phyloP scores from a whole-genome alignment of 1,140 invertebrate genomes.

The Batillaria attramentaria region DNA sequence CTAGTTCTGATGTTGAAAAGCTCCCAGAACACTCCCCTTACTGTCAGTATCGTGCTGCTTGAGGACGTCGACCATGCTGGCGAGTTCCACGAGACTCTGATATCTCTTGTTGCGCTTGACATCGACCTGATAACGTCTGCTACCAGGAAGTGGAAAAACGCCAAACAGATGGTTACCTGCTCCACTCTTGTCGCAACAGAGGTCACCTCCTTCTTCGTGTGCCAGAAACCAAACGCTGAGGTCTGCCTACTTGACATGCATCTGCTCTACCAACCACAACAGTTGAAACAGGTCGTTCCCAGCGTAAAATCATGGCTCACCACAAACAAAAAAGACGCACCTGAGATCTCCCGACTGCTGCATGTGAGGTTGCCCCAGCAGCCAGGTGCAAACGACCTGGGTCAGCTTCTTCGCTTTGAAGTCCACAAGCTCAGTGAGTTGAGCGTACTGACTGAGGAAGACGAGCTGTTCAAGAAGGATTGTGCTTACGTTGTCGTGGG shows the following conservation, averaged over 20 bases:
- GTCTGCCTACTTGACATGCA: neutral
- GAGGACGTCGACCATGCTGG: too few relatives aligned
- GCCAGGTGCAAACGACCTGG: neutral
- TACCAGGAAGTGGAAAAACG: neutral
- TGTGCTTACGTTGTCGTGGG: constrained; percentile 56
- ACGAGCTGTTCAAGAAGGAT: constrained; percentile 37
- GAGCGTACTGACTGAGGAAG: constrained; percentile 14
- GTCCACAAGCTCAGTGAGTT: neutral
- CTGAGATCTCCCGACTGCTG: neutral
- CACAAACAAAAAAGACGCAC: neutral
- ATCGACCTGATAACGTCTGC: neutral
- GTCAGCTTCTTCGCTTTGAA: neutral
- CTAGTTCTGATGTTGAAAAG: too few relatives aligned
- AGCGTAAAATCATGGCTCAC: constrained; percentile 13
- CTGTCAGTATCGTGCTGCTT: too few relatives aligned
- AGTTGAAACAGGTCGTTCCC: neutral
- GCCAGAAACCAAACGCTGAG: neutral
- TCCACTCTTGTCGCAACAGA: neutral
- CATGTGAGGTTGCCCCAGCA: neutral
- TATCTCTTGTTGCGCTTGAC: too few relatives aligned
- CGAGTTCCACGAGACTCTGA: too few relatives aligned
- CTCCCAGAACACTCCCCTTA: too few relatives aligned
- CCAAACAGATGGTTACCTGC: neutral
- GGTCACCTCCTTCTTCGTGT: neutral
- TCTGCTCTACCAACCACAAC: constrained; percentile 22